These are phyloP conservation scores for Peromyscus maniculatus DNA, from an alignment of 2,113 vertebrate genomes.

Conservation along the genomic window DNA sequence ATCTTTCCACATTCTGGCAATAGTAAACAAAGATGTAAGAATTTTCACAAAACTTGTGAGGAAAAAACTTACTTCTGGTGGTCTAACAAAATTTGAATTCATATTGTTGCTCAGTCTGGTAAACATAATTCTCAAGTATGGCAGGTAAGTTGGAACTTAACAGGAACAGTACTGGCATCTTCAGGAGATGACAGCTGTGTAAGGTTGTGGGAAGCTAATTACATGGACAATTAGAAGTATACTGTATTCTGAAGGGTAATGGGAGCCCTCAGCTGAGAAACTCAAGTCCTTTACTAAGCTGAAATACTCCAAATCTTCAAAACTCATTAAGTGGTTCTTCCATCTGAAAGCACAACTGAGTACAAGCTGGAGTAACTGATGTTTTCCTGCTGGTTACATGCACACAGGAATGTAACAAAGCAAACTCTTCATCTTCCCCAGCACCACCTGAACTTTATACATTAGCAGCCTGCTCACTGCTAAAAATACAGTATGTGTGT, in stretches of 20 bases:
- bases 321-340: constrained; percentile 93
- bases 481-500: constrained; percentile 82
- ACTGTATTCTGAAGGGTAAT: constrained; percentile 95
- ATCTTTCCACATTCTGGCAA: constrained; percentile 96
- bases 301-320: constrained; percentile 91
- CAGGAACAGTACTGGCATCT: constrained; percentile 96
- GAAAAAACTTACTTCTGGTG: constrained; percentile 93
- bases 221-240: background rate
- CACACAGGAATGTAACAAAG: constrained; percentile 93
- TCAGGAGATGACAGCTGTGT: constrained; percentile 98
- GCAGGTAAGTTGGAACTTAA: constrained; percentile 99
- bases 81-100: constrained; percentile 97
- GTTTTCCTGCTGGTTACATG: constrained; percentile 98
- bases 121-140: constrained; percentile 98
- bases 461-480: constrained; percentile 93
- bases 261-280: constrained; percentile 95
- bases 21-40: constrained; percentile 96
- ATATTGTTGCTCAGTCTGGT: constrained; percentile 97
- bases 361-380: constrained; percentile 92
- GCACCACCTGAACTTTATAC: constrained; percentile 91
- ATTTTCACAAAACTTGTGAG: constrained; percentile 97
- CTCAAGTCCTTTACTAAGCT: constrained; percentile 91
- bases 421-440: constrained; percentile 91
- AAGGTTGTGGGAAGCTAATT: constrained; percentile 94
- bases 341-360: constrained; percentile 92